phyloP scores from a whole-genome alignment of 2,888 invertebrate genomes.

The Agriotes lineatus region DNA sequence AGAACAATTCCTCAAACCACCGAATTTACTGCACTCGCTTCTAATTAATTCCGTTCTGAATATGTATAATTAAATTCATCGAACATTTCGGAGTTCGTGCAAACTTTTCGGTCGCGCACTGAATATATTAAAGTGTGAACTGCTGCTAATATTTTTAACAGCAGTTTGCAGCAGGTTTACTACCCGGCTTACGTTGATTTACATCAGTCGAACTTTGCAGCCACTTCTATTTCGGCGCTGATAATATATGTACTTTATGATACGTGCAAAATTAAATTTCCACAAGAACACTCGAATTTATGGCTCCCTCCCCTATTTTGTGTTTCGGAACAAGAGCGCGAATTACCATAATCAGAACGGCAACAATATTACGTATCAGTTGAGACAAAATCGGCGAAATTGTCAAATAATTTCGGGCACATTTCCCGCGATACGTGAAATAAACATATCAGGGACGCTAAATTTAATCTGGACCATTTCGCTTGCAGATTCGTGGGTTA shows the following conservation, averaged over 20 bases:
- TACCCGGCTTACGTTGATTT: conserved; percentile 30
- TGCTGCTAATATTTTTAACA: conserved; percentile 40
- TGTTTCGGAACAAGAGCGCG: not conserved
- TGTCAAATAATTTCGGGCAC: conserved; percentile 38
- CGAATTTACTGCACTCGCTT: conserved; percentile 21
- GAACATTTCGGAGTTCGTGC: conserved; percentile 35
- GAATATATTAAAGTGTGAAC: conserved; percentile 38
- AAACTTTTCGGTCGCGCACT: conserved; percentile 36
- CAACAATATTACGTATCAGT: not conserved
- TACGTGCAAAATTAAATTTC: conserved; percentile 29
- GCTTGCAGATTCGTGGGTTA: conserved; percentile 31
- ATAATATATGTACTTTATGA: conserved; percentile 31
- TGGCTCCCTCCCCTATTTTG: not conserved
- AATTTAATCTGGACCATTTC: conserved; percentile 38
- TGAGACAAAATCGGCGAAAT: conserved; percentile 19
- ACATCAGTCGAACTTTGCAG: conserved; percentile 35
- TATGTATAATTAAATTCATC: conserved; percentile 39
- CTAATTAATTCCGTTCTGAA: conserved; percentile 29
- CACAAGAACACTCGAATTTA: conserved; percentile 16
- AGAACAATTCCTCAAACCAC: conserved; percentile 14
- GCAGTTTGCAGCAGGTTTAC: conserved; percentile 36
- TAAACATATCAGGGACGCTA: conserved; percentile 35
- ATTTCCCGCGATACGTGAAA: conserved; percentile 33
- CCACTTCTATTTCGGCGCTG: conserved; percentile 31
- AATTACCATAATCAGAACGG: not conserved